phyloP scores from a whole-genome alignment of 2,797 vertebrate genomes.

The Myotis pilosus region DNA sequence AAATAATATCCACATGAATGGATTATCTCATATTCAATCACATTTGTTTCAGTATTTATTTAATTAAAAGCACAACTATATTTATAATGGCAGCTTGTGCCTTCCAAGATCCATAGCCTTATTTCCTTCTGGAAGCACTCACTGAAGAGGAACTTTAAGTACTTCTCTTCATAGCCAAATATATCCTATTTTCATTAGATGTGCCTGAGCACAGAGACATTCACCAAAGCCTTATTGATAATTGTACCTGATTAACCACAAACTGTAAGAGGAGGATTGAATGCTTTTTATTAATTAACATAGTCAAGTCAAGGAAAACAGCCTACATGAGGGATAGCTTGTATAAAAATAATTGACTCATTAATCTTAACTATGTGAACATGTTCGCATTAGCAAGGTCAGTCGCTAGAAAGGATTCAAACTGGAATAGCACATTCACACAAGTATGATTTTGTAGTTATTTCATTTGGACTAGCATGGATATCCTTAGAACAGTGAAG shows the following conservation, averaged over 20 bases:
- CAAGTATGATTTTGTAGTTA: constrained; percentile 70
- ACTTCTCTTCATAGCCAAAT: constrained; percentile 66
- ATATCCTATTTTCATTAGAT: constrained; percentile 76
- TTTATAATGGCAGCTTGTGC: constrained; percentile 64
- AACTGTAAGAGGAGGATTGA: constrained; percentile 77
- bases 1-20: constrained; percentile 70
- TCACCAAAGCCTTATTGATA: constrained; percentile 77
- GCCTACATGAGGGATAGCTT: constrained; percentile 80
- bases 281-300: constrained; percentile 83
- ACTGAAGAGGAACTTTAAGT: constrained; percentile 59
- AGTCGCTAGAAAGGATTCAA: constrained; percentile 74
- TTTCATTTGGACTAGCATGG: constrained; percentile 54
- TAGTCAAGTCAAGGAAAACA: constrained; percentile 82
- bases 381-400: constrained; percentile 82
- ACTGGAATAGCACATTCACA: constrained; percentile 49
- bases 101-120: constrained; percentile 52
- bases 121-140: constrained; percentile 64
- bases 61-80: constrained; percentile 56
- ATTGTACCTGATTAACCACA: constrained; percentile 81
- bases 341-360: constrained; percentile 85
- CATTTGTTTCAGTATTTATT: constrained; percentile 73
- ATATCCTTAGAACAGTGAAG: constrained; percentile 53
- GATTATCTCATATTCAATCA: constrained; percentile 71
- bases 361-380: constrained; percentile 84
- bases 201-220: constrained; percentile 64